Conservation (phyloP, 2,113 vertebrate species). For the Panthera tigris region DNA sequence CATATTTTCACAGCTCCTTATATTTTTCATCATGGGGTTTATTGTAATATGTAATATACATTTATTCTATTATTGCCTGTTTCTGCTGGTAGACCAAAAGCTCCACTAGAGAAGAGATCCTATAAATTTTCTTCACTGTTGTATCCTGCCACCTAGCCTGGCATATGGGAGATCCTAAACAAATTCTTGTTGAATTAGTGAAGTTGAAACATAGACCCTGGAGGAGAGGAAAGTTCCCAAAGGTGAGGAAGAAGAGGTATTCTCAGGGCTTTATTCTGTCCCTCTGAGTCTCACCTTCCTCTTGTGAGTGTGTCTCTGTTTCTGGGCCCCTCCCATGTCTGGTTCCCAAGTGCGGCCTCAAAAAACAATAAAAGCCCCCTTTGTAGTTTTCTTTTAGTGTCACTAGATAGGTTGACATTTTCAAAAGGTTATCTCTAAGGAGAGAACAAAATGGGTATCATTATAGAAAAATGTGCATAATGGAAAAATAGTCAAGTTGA, state of each 20-base stretch:
- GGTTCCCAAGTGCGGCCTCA: not conserved
- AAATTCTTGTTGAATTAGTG: not conserved
- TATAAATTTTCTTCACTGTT: not conserved
- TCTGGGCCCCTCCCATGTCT: not conserved
- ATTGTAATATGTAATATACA: not conserved
- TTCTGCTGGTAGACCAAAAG: slow-evolving; percentile 3
- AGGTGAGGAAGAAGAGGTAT: not conserved
- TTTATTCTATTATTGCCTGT: not conserved
- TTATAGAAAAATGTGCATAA: slow-evolving; percentile 20
- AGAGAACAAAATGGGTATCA: slow-evolving; percentile 46
- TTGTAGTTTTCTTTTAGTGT: not conserved
- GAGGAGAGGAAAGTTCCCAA: not conserved
- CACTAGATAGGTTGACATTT: slow-evolving; percentile 6
- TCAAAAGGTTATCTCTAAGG: slow-evolving; percentile 25
- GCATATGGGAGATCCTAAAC: not conserved
- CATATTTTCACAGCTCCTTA: not conserved
- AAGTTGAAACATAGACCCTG: not conserved
- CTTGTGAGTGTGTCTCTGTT: not conserved
- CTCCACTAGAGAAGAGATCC: not conserved
- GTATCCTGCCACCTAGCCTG: not conserved
- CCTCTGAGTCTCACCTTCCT: not conserved
- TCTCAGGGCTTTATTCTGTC: not conserved
- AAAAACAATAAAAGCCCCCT: not conserved
- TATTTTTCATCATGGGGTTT: not conserved
- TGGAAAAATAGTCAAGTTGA: slow-evolving; percentile 10